Base-by-base conservation (phyloP, 2,797 vertebrate species). In the Mareca penelope region DNA sequence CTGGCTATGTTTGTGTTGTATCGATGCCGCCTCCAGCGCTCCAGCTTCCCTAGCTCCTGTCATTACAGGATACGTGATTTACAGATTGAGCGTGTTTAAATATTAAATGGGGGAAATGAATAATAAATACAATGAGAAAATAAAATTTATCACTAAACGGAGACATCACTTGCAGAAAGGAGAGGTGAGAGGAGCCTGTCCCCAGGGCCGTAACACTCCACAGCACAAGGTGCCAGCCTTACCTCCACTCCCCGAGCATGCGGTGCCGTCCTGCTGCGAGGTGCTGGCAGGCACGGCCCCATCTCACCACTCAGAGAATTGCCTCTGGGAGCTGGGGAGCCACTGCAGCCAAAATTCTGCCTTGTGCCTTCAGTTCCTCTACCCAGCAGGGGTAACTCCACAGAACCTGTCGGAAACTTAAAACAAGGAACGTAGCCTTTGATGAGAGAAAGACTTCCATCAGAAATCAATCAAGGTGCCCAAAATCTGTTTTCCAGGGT, bases 41-140 rank as follows among this genome's bases (percentile, higher is more conserved):
- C 42, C 22, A n/a, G 44, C 50, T 81, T 71, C 83, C 57, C 46
- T 26, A 76, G 46, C 70, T 80, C 57, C 21, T 8, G 48, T 59
- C 40, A 1, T 44, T 71, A 55, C 59, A 85, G 57, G 85, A 33
- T 1, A 1, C 7, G 26, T 3, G 1, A 71, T 72, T 80, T 69
- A 80, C 90, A 87, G 82, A 81, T 14, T 73, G 60, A 85, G 40
- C 9, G 6, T 0, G 1, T 63, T 85, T 87, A 71, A 96, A 85
- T 94, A 92, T 94, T 90, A 78, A 85, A 69, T 10, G 23, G 22
- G 2, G 35, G 7, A 65, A 85, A 90, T 81, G 46, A 96, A 93
- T 90, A 92, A 96, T 85, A 85, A 91, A 89, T 59, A 44, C 35
- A 72, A 90, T 11, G 13, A 85, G 84, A 90, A 90, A 93, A 72